These are phyloP conservation scores for Sinotaia quadrata DNA, from an alignment of 2,888 invertebrate genomes.

Conservation along the genomic window DNA sequence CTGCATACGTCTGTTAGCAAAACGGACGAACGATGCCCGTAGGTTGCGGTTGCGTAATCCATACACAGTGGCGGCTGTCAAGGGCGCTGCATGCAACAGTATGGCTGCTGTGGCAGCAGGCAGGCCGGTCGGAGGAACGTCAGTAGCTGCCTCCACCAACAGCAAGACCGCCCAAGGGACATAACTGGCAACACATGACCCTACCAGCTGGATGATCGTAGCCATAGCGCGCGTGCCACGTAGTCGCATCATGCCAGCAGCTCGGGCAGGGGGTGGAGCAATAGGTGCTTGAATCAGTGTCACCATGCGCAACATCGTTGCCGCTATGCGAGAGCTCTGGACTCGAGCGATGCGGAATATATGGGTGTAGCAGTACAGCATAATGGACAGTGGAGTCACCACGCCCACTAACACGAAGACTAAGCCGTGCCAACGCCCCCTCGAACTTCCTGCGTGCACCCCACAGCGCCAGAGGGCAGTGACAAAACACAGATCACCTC, in stretches of 20 bases:
- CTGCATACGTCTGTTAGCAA: conserved; percentile 50
- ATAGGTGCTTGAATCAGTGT: conserved; percentile 64
- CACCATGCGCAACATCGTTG: conserved; percentile 67
- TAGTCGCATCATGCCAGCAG: conserved; percentile 40
- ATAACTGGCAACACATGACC: conserved; percentile 61
- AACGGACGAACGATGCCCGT: conserved; percentile 58
- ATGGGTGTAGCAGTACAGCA: conserved; percentile 64
- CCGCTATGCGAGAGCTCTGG: conserved; percentile 64
- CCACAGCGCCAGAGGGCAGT: conserved; percentile 57
- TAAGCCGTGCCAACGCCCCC: conserved; percentile 52
- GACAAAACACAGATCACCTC: conserved; percentile 49
- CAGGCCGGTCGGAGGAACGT: conserved; percentile 41
- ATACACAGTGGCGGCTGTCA: conserved; percentile 61
- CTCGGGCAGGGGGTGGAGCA: conserved; percentile 46
- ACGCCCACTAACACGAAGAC: conserved; percentile 49
- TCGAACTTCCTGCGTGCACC: conserved; percentile 43
- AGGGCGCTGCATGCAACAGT: conserved; percentile 58
- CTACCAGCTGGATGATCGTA: conserved; percentile 63
- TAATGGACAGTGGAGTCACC: conserved; percentile 55
- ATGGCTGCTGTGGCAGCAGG: conserved; percentile 55
- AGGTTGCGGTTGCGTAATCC: conserved; percentile 63
- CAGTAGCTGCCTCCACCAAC: conserved; percentile 39
- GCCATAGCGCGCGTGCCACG: conserved; percentile 64
- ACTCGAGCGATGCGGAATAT: conserved; percentile 63
- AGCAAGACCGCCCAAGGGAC: conserved; percentile 59